A percentile compares a stretch with the other conserved stretches of the same genome.
phyloP scores from a whole-genome alignment of 2,888 invertebrate species.

The Romanomermis culicivorax region DNA sequence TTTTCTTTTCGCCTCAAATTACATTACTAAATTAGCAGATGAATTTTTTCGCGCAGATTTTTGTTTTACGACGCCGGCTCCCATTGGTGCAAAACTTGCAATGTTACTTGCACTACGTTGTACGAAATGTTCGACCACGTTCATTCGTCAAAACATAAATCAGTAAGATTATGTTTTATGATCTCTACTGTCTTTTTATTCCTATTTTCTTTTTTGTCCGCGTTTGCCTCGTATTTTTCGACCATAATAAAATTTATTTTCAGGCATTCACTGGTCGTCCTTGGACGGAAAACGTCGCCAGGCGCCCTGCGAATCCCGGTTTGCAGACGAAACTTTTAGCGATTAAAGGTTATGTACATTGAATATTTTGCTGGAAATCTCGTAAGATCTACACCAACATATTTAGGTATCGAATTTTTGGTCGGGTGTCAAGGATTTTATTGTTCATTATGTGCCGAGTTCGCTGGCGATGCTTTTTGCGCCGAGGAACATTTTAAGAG shows the following conservation, averaged over 20 bases:
- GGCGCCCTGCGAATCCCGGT: not conserved
- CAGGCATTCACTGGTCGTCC: constrained; percentile 5
- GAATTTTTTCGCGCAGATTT: too few species aligned
- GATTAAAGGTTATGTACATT: not conserved
- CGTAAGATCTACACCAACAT: too few species aligned
- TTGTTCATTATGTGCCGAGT: constrained; percentile 23
- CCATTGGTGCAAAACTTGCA: constrained; percentile 9
- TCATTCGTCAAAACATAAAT: constrained; percentile 6
- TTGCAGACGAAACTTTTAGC: not conserved
- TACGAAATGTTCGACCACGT: constrained; percentile 8
- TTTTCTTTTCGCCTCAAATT: too few species aligned
- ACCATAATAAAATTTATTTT: constrained; percentile 3
- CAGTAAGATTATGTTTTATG: not conserved
- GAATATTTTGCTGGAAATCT: too few species aligned
- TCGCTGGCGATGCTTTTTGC: constrained; percentile 23
- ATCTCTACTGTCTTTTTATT: not conserved
- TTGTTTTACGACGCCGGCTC: constrained; percentile 8
- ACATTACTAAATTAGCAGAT: too few species aligned
- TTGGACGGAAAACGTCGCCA: constrained; percentile 1
- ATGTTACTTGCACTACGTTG: not conserved
- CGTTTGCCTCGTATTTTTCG: too few species aligned
- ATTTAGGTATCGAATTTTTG: constrained; percentile 25
- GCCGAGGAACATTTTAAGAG: constrained; percentile 24
- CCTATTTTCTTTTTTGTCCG: not conserved
- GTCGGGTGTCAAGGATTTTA: constrained; percentile 22